Evolutionary conservation across 2,113 vertebrate genomes (phyloP).

Genomic region (Oreochromis aureus): DNA sequence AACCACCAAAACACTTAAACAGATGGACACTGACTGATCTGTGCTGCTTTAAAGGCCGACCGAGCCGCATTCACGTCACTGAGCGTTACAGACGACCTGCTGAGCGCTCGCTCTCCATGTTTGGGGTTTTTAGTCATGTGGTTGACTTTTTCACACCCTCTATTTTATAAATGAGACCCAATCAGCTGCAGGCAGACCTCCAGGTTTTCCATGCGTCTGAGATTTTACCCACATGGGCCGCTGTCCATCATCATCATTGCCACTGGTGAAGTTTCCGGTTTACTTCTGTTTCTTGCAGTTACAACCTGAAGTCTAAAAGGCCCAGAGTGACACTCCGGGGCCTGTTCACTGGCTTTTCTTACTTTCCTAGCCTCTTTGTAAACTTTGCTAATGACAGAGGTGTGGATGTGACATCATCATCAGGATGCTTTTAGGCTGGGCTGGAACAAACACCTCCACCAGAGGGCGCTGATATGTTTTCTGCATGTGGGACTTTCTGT

Average conservation of each 20-base stretch:
- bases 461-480: background rate
- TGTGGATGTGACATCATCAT: background rate
- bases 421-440: background rate
- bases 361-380: background rate
- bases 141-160: background rate
- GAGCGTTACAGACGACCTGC: background rate
- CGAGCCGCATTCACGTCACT: background rate
- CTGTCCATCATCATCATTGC: background rate
- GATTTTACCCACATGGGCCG: background rate
- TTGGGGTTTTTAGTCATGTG: background rate
- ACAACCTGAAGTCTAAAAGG: rapidly evolving
- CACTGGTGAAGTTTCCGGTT: background rate
- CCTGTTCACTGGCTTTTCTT: background rate
- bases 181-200: background rate
- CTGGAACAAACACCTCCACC: background rate
- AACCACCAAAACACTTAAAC: background rate
- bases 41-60: background rate
- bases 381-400: background rate
- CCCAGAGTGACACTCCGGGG: background rate
- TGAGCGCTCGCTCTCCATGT: background rate
- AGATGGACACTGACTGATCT: background rate
- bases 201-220: background rate
- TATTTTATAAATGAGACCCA: background rate
- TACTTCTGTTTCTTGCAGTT: background rate
- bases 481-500: background rate